Percentiles rank a stretch among this genome's conserved stretches.
phyloP scores from a whole-genome alignment of 2,113 vertebrate genomes.

The Emydura subglobosa region DNA sequence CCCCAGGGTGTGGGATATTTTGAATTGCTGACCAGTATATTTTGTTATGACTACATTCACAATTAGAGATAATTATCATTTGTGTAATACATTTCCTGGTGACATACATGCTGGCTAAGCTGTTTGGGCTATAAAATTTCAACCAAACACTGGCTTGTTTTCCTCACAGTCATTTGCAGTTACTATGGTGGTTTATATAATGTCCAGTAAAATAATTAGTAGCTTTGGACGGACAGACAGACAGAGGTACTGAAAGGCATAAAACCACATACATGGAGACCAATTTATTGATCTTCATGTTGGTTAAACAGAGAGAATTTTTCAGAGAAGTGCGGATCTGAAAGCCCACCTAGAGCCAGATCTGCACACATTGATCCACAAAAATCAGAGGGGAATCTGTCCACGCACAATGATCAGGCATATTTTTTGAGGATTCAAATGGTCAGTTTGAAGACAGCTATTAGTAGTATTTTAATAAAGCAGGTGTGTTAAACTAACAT shows the following conservation, averaged over 20 bases:
- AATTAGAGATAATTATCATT: accelerated
- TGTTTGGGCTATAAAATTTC: neutral
- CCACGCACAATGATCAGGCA: neutral
- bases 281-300: neutral
- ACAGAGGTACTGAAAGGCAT: neutral
- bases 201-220: neutral
- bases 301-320: neutral
- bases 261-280: neutral
- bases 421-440: neutral
- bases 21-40: neutral
- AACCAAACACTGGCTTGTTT: neutral
- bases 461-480: neutral
- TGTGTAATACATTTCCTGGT: accelerated
- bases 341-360: neutral
- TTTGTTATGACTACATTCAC: neutral
- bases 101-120: neutral
- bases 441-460: neutral
- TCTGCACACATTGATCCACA: neutral
- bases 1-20: neutral
- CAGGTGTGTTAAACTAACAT: neutral
- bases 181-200: neutral
- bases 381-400: neutral
- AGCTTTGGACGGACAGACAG: neutral
- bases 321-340: neutral
- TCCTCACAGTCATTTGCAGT: neutral